Percentiles rank a stretch among this genome's conserved stretches.
phyloP scores from a whole-genome alignment of 35 echinoderm and acorn worm genomes.

The Heliocidaris erythrogramma region DNA sequence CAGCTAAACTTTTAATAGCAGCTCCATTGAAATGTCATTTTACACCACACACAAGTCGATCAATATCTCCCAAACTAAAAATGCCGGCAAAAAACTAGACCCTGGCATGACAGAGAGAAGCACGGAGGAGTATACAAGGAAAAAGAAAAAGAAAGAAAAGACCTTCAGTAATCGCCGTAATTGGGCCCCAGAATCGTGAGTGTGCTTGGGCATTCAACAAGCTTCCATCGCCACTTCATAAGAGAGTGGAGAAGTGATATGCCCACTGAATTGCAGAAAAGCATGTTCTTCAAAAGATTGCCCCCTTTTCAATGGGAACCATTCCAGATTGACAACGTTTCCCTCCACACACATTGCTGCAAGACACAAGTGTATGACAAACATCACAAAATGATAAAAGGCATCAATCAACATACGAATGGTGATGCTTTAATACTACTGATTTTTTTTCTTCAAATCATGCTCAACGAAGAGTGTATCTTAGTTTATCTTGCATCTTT shows the following conservation, averaged over 20 bases:
- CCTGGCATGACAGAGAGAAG: background rate
- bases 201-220: conserved; percentile 16
- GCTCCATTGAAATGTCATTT: background rate
- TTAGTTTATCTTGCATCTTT: no score
- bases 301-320: background rate
- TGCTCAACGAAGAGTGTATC: no score
- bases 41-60: background rate
- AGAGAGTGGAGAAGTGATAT: background rate
- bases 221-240: background rate
- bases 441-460: no score
- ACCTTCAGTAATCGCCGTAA: background rate
- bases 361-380: no score
- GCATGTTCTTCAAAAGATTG: background rate
- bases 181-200: background rate
- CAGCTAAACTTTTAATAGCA: conserved; percentile 6
- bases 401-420: no score
- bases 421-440: no score
- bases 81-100: background rate
- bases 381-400: no score
- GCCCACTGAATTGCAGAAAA: conserved; percentile 1
- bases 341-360: background rate
- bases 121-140: background rate
- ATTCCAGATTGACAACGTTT: background rate
- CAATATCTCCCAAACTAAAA: background rate
- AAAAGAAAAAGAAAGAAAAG: background rate